Base-by-base conservation (phyloP, 2,797 vertebrate genomes). In the Uromys caudimaculatus region DNA sequence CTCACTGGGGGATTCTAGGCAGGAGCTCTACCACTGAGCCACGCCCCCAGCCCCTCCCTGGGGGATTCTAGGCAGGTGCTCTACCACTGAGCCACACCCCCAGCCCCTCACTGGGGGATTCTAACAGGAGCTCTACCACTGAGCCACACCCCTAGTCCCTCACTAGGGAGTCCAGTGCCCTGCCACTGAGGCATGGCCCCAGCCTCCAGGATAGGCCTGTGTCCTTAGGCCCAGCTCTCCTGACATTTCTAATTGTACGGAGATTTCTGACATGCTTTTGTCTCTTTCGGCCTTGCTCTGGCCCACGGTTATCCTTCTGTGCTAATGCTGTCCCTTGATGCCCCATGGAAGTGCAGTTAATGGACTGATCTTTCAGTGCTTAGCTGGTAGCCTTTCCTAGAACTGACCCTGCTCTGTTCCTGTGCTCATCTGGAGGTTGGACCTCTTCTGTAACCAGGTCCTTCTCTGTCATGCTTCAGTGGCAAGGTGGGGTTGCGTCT, bases 171-270 rank as follows among this genome's bases (percentile, higher is more conserved):
- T 21, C 52, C n/a, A 19, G 52, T n/a, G 35, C 35, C 6, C 62
- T 67, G 12, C 83, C 32, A 67, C 60, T 3, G 83, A 85, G 62
- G 27, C 32, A 54, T 17, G 19, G 47, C 19, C 62, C 23, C 47
- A 38, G 47, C 64, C 47, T 69, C 64, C 47, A 52, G 64, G 7
- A 50, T 44, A 85, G 83, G 8, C 50, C n/a, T 29, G n/a, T 19
- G n/a, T 23, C 56, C n/a, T 41, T 82, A 58, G n/a, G n/a, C 23
- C 11, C 58, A 69, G 71, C 62, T 56, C 27, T 41, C 85, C 10
- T 29, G 14, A 29, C 11, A 0, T 0, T 1, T 69, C 32, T 21
- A 2, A 3, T 38, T 91, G 24, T 17, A 41, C 3, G 3, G 58
- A 24, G 76, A 52, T 47, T 21, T 56, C n/a, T 47, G 21, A 35